Percentiles rank a stretch among this genome's conserved stretches.
Evolutionary conservation across 2,888 invertebrate genomes (phyloP).

Genomic region (Drosophila stalkeri): DNA sequence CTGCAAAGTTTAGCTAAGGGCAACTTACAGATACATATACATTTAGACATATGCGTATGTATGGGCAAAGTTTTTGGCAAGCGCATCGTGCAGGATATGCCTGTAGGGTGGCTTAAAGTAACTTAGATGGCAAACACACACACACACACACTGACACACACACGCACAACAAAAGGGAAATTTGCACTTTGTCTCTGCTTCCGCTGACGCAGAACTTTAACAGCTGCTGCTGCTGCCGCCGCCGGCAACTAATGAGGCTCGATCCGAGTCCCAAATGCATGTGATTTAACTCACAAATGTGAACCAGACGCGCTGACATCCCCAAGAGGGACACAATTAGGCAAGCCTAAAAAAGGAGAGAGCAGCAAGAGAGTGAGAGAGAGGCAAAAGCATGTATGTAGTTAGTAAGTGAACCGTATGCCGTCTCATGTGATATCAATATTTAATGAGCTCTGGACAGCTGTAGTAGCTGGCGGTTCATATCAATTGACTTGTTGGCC

Average conservation of each 20-base stretch:
- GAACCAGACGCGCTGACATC: constrained; percentile 30
- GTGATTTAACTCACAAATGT: constrained; percentile 28
- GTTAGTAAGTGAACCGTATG: not conserved
- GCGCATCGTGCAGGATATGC: constrained; percentile 37
- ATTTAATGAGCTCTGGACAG: constrained; percentile 40
- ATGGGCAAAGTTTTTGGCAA: constrained; percentile 43
- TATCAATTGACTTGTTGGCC: constrained; percentile 59
- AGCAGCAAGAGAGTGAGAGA: not conserved
- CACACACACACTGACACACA: constrained; percentile 11
- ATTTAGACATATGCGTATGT: constrained; percentile 10
- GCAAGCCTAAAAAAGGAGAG: not conserved
- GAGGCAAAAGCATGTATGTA: not conserved
- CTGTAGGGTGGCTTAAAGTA: constrained; percentile 49
- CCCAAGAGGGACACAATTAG: constrained; percentile 55
- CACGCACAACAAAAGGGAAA: constrained; percentile 55
- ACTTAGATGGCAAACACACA: constrained; percentile 40
- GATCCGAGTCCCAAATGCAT: constrained; percentile 30
- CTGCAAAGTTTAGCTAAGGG: constrained; percentile 26
- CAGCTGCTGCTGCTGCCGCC: constrained; percentile 32
- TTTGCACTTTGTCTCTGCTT: constrained; percentile 73
- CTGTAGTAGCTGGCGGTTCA: constrained; percentile 26
- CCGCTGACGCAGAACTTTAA: constrained; percentile 56
- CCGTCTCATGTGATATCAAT: constrained; percentile 35
- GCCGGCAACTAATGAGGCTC: constrained; percentile 52
- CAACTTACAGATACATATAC: constrained; percentile 17